Percentiles rank a stretch among this genome's conserved stretches.
These are phyloP conservation scores for Ptiloglossa arizonensis DNA, from an alignment of 1,140 invertebrate genomes.

Conservation along the genomic window DNA sequence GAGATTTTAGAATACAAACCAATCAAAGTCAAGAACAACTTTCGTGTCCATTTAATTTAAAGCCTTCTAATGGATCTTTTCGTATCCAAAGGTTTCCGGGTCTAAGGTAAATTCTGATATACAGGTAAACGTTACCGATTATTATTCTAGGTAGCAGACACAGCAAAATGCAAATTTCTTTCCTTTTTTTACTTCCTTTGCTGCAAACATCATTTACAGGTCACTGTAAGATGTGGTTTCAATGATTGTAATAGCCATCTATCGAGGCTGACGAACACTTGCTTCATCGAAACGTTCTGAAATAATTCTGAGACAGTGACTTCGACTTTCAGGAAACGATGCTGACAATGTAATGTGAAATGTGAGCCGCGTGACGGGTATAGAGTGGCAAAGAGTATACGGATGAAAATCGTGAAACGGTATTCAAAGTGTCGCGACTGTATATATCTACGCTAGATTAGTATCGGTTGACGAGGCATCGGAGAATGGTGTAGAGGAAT, in stretches of 20 bases:
- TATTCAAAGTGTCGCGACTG: neutral
- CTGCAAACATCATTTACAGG: too few species aligned
- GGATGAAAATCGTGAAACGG: neutral
- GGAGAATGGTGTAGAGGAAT: neutral
- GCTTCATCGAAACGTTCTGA: neutral
- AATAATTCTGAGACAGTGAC: conserved; percentile 18
- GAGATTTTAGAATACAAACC: too few species aligned
- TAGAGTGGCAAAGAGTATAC: neutral
- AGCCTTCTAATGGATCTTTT: too few species aligned
- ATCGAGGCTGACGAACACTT: neutral
- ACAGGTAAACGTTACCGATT: too few species aligned
- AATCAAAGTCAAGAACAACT: too few species aligned
- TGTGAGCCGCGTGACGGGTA: neutral
- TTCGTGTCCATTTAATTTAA: too few species aligned
- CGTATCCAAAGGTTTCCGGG: too few species aligned
- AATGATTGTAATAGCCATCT: neutral
- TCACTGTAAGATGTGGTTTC: too few species aligned
- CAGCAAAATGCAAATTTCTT: too few species aligned
- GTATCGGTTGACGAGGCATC: neutral
- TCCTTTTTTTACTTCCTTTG: too few species aligned
- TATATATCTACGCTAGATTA: neutral
- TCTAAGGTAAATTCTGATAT: too few species aligned
- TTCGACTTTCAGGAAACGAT: neutral
- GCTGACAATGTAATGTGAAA: neutral
- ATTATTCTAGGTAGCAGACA: too few species aligned